Percentiles rank a stretch among this genome's conserved stretches.
Evolutionary conservation across 2,797 vertebrate species (phyloP).

Genomic region (Propithecus deckenii): DNA sequence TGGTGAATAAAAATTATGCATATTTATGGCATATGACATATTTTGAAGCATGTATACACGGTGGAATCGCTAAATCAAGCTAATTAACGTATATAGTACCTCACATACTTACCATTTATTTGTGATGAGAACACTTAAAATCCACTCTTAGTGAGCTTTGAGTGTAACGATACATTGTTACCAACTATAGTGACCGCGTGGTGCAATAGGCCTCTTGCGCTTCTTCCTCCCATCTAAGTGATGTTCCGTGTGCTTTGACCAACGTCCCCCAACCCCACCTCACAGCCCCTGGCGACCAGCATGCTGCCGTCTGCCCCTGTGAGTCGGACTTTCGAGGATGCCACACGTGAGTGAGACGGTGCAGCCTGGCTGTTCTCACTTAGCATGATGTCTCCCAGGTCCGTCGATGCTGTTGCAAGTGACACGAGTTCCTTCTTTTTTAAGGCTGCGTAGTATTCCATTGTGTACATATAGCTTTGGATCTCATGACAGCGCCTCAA

Average conservation of each 20-base stretch:
- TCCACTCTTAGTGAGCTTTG: background rate
- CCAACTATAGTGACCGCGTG: background rate
- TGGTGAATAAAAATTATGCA: background rate
- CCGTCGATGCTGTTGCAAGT: background rate
- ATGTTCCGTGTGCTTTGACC: background rate
- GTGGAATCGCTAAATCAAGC: background rate
- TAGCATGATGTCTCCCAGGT: background rate
- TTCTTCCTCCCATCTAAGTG: background rate
- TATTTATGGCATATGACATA: background rate
- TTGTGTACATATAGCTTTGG: background rate
- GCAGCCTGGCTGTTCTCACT: background rate
- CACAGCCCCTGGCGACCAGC: too few species aligned
- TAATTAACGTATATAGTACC: background rate
- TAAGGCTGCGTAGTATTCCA: background rate
- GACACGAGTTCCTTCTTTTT: too few species aligned
- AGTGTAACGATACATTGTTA: background rate
- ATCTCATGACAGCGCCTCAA: background rate
- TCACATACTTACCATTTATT: background rate
- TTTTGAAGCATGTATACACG: background rate
- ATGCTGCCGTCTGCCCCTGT: background rate
- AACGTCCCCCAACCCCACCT: background rate
- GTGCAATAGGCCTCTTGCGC: background rate
- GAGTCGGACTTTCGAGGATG: too few species aligned
- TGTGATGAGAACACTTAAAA: background rate
- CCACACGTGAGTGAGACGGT: accelerated